phyloP scores from a whole-genome alignment of 2,797 vertebrate genomes.

The Saxicola maurus region DNA sequence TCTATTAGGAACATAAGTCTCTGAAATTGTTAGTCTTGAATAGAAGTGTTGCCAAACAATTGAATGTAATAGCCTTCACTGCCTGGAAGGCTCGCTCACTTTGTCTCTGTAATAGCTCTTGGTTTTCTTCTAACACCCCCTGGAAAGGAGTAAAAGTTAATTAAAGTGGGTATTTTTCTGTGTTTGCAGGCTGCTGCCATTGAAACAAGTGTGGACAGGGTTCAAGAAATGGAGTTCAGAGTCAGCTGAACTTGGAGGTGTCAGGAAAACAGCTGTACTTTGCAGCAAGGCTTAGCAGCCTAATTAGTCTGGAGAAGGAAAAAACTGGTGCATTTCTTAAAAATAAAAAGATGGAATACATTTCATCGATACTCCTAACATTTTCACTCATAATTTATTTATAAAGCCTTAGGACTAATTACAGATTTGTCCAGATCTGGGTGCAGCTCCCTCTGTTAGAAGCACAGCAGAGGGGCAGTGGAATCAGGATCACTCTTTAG shows the following conservation, averaged over 20 bases:
- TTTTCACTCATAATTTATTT: background rate
- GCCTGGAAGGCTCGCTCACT: constrained; percentile 24
- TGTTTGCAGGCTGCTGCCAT: constrained; percentile 26
- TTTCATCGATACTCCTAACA: background rate
- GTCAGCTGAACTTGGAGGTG: background rate
- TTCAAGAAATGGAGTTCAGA: background rate
- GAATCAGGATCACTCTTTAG: background rate
- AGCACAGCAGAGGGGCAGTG: background rate
- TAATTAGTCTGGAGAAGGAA: background rate
- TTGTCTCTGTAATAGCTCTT: constrained; percentile 34
- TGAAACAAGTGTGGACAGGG: constrained; percentile 9
- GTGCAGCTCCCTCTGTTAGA: background rate
- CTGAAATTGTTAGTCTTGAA: constrained; percentile 38
- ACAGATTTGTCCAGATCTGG: background rate
- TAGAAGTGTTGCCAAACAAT: constrained; percentile 43
- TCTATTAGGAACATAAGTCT: constrained; percentile 48
- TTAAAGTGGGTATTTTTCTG: constrained; percentile 46
- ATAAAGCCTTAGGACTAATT: background rate
- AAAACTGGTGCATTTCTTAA: background rate
- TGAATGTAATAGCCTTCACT: constrained; percentile 18
- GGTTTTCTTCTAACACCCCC: constrained; percentile 33
- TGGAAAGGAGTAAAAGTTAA: constrained; percentile 61
- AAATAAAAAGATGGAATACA: background rate
- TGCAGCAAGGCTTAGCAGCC: background rate
- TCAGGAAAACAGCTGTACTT: background rate